These are phyloP conservation scores for Diadophis punctatus DNA, from an alignment of 2,113 vertebrate species.

Conservation along the genomic window DNA sequence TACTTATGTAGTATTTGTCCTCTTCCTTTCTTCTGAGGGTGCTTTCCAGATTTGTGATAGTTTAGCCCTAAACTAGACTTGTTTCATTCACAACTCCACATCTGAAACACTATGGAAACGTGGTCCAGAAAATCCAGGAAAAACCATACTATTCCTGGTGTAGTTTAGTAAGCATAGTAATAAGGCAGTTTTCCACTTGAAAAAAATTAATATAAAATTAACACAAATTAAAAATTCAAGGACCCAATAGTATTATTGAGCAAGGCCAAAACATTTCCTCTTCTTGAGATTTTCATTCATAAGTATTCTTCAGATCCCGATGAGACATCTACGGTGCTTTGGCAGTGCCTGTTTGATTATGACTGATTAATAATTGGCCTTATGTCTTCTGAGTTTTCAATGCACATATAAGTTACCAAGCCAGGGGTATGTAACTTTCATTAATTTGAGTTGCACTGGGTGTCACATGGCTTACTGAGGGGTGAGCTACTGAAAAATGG, in stretches of 20 bases:
- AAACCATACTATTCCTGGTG: background rate
- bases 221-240: background rate
- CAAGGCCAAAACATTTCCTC: background rate
- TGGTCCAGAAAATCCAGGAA: background rate
- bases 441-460: background rate
- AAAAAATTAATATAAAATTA: background rate
- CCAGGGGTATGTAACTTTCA: background rate
- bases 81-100: background rate
- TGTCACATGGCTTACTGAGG: background rate
- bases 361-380: background rate
- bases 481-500: background rate
- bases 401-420: background rate
- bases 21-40: background rate
- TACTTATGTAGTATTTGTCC: background rate
- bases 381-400: background rate
- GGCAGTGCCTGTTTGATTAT: background rate
- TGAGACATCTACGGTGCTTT: background rate
- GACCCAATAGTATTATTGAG: background rate
- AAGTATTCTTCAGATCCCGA: background rate
- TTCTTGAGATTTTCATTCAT: background rate
- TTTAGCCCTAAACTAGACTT: background rate
- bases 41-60: background rate
- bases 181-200: background rate
- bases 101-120: background rate
- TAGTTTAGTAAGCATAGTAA: background rate